A percentile compares a stretch with the other conserved stretches of the same genome.
Conservation (phyloP, 2,888 invertebrate genomes). For the Erpobdella octoculata region DNA sequence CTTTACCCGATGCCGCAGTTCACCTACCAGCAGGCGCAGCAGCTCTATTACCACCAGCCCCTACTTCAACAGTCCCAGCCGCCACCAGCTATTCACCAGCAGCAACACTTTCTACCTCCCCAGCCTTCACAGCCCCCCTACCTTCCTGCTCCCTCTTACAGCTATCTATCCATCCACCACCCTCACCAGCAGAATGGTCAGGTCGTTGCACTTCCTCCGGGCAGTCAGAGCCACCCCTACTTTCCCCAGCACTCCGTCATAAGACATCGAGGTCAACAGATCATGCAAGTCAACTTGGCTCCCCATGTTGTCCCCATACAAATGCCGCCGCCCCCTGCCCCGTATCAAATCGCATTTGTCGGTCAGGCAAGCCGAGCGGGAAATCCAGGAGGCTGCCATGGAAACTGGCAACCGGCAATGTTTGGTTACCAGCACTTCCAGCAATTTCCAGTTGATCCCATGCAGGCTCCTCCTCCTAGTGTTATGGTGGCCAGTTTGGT, state of each 20-base stretch:
- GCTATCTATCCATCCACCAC: background rate
- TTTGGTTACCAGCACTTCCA: slow-evolving; percentile 14
- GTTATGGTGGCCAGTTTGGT: slow-evolving; percentile 7
- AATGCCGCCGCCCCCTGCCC: background rate
- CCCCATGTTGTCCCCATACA: slow-evolving; percentile 19
- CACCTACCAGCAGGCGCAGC: background rate
- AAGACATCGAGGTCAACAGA: slow-evolving; percentile 25
- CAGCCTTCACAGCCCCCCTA: slow-evolving; percentile 17
- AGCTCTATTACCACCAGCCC: too few species aligned
- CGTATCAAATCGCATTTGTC: slow-evolving; percentile 2
- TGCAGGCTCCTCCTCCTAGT: slow-evolving; percentile 3
- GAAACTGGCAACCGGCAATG: background rate
- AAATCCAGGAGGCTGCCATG: background rate
- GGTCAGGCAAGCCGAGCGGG: background rate
- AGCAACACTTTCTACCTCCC: background rate
- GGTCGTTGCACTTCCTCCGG: slow-evolving; percentile 5
- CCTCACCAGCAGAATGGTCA: background rate
- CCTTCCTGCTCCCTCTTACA: background rate
- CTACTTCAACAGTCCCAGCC: background rate
- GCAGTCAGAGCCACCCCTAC: slow-evolving; percentile 14
- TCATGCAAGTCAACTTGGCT: slow-evolving; percentile 26
- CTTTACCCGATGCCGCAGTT: slow-evolving; percentile 35
- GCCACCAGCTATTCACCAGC: slow-evolving; percentile 1
- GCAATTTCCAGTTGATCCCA: background rate
- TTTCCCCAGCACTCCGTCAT: slow-evolving; percentile 14